Percentiles rank a stretch among this genome's conserved stretches.
phyloP scores from a whole-genome alignment of 2,113 vertebrate genomes.

The Neodontobutis hainanensis region DNA sequence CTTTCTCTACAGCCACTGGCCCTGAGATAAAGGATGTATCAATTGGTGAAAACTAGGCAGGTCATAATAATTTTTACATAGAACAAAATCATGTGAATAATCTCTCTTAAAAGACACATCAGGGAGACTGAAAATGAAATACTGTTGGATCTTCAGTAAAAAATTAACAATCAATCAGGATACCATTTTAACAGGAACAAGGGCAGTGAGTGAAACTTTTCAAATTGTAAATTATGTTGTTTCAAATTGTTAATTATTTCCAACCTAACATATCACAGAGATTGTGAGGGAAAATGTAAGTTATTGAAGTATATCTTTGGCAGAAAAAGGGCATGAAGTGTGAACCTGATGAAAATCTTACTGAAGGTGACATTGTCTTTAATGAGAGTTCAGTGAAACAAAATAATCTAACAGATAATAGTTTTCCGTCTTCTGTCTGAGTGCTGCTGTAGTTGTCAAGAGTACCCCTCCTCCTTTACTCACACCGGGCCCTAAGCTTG shows the following conservation, averaged over 20 bases:
- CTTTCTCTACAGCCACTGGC: slow-evolving; percentile 20
- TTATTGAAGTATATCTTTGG: too few relatives aligned
- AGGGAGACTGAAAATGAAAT: background rate
- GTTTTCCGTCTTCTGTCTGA: slow-evolving; percentile 20
- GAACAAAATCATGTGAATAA: background rate
- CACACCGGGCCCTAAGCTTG: slow-evolving; percentile 42
- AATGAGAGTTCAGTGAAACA: background rate
- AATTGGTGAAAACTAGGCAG: slow-evolving; percentile 2
- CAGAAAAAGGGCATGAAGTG: background rate
- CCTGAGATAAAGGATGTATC: slow-evolving; percentile 13
- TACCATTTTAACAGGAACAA: background rate
- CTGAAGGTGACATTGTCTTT: background rate
- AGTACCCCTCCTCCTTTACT: slow-evolving; percentile 29
- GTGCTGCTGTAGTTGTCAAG: slow-evolving; percentile 16
- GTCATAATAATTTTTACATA: slow-evolving; percentile 1
- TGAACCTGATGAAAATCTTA: background rate
- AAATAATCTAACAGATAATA: background rate
- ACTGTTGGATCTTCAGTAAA: background rate
- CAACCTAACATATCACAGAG: too few relatives aligned
- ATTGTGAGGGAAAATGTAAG: too few relatives aligned
- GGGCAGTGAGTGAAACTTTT: background rate
- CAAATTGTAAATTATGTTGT: background rate
- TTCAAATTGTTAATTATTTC: too few relatives aligned
- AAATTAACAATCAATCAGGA: background rate
- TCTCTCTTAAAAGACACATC: background rate